Base-by-base conservation (phyloP, 2,888 invertebrate genomes). In the Lepeophtheirus nordmannii region DNA sequence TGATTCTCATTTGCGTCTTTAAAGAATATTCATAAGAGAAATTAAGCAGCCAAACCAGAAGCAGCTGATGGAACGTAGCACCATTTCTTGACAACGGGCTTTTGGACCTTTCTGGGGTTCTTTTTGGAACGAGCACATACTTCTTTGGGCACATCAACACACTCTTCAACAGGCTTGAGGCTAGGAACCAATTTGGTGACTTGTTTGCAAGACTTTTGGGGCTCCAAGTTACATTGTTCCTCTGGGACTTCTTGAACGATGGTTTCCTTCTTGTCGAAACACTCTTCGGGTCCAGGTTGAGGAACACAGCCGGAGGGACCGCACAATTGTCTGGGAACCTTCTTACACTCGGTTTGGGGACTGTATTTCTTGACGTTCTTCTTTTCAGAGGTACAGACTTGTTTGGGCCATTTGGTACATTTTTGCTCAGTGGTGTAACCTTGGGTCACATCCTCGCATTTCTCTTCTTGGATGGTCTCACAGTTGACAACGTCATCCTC, bases 341-440 rank as follows among this genome's bases (percentile, higher is more conserved):
- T 64, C 12, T 56, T 20, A 23, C 64, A 64, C n/a, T 39, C 53
- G 8, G 64, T 64, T 30, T 56, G 23, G 17, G 64, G 64, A 11
- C 23, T 64, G 57, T 64, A 64, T 56, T 30, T 64, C 14, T 39
- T 64, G 23, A 64, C 64, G 14, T 14, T 41, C 64, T 64, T 64
- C 53, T 64, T 64, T 22, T 46, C 30, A n/a, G 11, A 11, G 53
- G 39, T 41, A 23, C 64, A 64, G 9, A 39, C 30, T 64, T 64
- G 53, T 20, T 41, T 64, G 20, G 64, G 64, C 64, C 64, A 64
- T n/a, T 64, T 64, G 57, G 53, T 23, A n/a, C 64, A 64, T 30
- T 64, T 23, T 22, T 64, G 56, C 17, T 23, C 30, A 10, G 64
- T 64, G n/a, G 64, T 64, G 30, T 64, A 64, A 23, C 64, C 64